phyloP scores from a whole-genome alignment of 30 jellyfish, hydroid and myxozoan genomes.

The Phacellophora camtschatica region DNA sequence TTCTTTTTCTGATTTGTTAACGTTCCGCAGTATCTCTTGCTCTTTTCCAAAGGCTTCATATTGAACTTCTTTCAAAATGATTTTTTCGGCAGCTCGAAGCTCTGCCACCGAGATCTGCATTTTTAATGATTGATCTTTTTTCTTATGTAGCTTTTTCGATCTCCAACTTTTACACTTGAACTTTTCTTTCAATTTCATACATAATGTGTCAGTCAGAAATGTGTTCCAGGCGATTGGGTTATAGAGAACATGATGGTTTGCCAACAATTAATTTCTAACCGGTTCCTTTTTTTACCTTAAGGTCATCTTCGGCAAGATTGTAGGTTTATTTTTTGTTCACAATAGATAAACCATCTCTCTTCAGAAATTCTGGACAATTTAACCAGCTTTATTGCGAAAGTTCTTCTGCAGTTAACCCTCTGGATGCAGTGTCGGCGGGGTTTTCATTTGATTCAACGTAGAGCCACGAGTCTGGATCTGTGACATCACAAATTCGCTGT shows the following conservation, averaged over 20 bases:
- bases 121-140: neutral
- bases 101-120: neutral
- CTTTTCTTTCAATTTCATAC: slow-evolving; percentile 9
- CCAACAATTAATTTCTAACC: neutral
- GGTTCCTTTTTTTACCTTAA: neutral
- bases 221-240: neutral
- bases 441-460: neutral
- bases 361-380: neutral
- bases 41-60: neutral
- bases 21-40: slow-evolving; percentile 4
- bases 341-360: neutral
- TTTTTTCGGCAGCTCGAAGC: neutral
- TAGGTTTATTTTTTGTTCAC: neutral
- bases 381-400: slow-evolving; percentile 8
- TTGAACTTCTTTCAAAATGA: neutral
- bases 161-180: neutral
- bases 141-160: neutral
- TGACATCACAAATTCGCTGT: neutral
- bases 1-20: slow-evolving; percentile 10
- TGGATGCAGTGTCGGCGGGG: neutral
- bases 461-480: neutral
- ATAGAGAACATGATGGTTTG: neutral
- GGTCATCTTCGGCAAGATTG: neutral
- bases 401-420: slow-evolving; percentile 9
- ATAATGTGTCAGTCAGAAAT: neutral